A percentile compares a stretch with the other conserved stretches of the same genome.
phyloP scores from a whole-genome alignment of 1,140 invertebrate genomes.

The Scaptomyza montana region DNA sequence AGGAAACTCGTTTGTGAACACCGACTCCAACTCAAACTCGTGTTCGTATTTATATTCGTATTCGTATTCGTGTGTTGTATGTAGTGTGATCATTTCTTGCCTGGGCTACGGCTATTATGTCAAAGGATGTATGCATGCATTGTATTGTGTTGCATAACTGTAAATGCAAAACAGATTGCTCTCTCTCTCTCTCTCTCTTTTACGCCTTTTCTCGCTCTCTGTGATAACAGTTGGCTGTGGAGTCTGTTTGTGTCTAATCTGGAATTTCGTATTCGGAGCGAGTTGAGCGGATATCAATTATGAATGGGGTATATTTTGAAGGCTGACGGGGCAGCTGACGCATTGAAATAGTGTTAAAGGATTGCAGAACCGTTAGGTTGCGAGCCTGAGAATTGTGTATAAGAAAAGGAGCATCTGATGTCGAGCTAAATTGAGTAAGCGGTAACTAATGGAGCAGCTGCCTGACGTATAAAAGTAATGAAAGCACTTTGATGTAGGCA shows the following conservation, averaged over 20 bases:
- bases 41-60: background rate
- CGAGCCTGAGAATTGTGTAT: background rate
- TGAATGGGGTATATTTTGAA: conserved; percentile 47
- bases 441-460: conserved; percentile 21
- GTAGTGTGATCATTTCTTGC: conserved; percentile 24
- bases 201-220: conserved; percentile 13
- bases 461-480: background rate
- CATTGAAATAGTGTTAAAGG: conserved; percentile 48
- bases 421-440: background rate
- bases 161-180: conserved; percentile 64
- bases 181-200: background rate
- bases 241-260: conserved; percentile 29
- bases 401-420: conserved; percentile 18
- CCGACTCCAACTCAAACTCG: too few relatives aligned
- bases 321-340: conserved; percentile 58
- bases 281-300: conserved; percentile 71
- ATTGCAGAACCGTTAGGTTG: conserved; percentile 70
- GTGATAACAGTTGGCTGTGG: conserved; percentile 62
- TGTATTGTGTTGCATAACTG: conserved; percentile 73
- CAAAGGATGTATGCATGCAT: conserved; percentile 66
- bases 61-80: background rate
- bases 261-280: conserved; percentile 10
- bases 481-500: background rate
- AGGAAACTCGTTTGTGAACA: conserved; percentile 67
- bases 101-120: conserved; percentile 47